Evolutionary conservation across 2,888 invertebrate genomes (phyloP), one percentile per base, ranked within the genome.

Genomic region (Miltochrista miniata): DNA sequence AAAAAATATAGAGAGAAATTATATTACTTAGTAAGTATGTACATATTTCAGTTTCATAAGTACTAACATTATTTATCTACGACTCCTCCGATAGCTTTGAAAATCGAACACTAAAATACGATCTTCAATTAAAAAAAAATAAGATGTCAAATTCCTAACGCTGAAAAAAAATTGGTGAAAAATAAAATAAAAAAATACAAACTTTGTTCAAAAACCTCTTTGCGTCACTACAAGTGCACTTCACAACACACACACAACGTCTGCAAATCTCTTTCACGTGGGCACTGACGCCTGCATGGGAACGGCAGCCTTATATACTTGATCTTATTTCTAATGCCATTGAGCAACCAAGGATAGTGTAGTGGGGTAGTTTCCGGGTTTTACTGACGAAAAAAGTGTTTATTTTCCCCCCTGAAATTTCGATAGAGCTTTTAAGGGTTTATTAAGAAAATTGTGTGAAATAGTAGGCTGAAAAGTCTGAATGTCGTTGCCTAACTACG

Each of bases 221-320:
- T 34, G 44, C 47, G 34, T 34, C 52, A 59, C n/a, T n/a, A n/a
- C 39, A 46, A 34, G 48, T 14, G 45, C 68, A 62, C 62, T 54
- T 35, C 70, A 68, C 70, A 53, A 50, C 64, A 69, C 68, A 47
- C 56, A 62, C 57, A 35, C 24, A 43, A 57, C 70, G 59, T 65
- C 45, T 33, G 54, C 35, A 45, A 43, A 36, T 24, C 15, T 39
- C 42, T 46, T 29, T 40, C 39, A 56, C 61, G 64, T 57, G 59
- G 53, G 48, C 38, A 73, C 73, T 73, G 70, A 48, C 45, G 43
- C 41, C 33, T 50, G 50, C 50, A 54, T 30, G 45, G 44, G 36
- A 46, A 41, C 29, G 40, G 33, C 9, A 46, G 59, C 46, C 64
- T 79, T 82, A 70, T 81, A 83, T 83, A 83, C 66, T 59, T 78